A percentile compares a stretch with the other conserved stretches of the same genome.
phyloP scores from a whole-genome alignment of 2,797 vertebrate species.

The Silurus aristotelis region DNA sequence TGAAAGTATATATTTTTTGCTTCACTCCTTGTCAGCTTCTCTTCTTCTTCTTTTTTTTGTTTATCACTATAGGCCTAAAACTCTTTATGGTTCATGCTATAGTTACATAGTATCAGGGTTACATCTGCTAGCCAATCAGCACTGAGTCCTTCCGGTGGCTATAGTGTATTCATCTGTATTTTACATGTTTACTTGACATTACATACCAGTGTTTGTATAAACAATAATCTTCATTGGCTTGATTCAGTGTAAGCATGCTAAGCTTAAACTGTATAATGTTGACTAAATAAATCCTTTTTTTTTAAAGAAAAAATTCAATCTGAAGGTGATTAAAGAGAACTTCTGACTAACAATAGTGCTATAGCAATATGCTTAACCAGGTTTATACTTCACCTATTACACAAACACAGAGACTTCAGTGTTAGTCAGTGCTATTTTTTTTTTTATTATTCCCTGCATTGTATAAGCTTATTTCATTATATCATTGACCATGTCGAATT shows the following conservation, averaged over 20 bases:
- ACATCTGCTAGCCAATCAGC: neutral
- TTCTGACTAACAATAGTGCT: neutral
- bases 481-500: neutral
- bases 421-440: neutral
- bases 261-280: neutral
- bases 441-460: neutral
- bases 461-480: neutral
- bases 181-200: neutral
- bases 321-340: neutral
- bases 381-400: neutral
- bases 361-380: neutral
- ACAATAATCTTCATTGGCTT: neutral
- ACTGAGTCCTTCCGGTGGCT: neutral
- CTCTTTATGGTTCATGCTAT: conserved; percentile 11
- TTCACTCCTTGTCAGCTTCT: neutral
- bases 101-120: neutral
- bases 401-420: neutral
- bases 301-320: neutral
- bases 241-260: neutral
- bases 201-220: neutral
- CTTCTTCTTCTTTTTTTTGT: neutral
- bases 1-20: neutral
- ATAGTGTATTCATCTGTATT: neutral
- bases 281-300: too few species aligned
- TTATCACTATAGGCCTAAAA: neutral